Evolutionary conservation across 2,888 invertebrate genomes (phyloP).

Genomic region (Sarcophaga subvicina): DNA sequence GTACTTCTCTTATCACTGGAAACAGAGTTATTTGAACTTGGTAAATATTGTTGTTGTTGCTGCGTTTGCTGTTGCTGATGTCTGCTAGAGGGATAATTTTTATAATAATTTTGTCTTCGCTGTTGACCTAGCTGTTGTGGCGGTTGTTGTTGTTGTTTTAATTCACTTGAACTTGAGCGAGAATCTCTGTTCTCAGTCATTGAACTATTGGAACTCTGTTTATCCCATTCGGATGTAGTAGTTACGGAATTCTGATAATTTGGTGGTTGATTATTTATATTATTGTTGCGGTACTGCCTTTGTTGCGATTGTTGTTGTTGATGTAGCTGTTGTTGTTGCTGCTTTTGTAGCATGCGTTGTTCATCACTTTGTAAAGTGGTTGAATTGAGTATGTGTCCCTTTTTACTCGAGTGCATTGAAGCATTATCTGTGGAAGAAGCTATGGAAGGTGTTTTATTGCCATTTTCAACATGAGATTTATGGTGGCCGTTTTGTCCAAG

Average conservation of each 20-base stretch:
- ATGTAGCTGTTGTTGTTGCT: slow-evolving; percentile 66
- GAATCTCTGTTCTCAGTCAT: slow-evolving; percentile 77
- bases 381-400: slow-evolving; percentile 73
- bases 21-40: slow-evolving; percentile 65
- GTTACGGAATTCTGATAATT: slow-evolving; percentile 38
- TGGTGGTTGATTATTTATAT: slow-evolving; percentile 42
- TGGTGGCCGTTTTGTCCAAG: slow-evolving; percentile 41
- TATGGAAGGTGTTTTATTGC: slow-evolving; percentile 70
- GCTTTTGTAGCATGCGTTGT: slow-evolving; percentile 71
- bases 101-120: slow-evolving; percentile 58
- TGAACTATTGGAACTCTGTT: slow-evolving; percentile 77
- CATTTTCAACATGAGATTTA: slow-evolving; percentile 55
- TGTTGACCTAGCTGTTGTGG: slow-evolving; percentile 66
- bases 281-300: slow-evolving; percentile 40
- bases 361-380: slow-evolving; percentile 76
- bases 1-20: slow-evolving; percentile 72
- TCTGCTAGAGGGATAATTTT: slow-evolving; percentile 59
- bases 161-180: slow-evolving; percentile 74
- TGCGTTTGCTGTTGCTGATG: slow-evolving; percentile 51
- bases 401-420: slow-evolving; percentile 68
- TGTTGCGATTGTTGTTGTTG: slow-evolving; percentile 49
- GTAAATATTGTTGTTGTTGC: slow-evolving; percentile 73
- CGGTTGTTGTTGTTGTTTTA: slow-evolving; percentile 64
- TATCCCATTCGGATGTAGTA: slow-evolving; percentile 77
- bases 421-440: slow-evolving; percentile 69